phyloP scores from a whole-genome alignment of 2,113 vertebrate genomes.

The Psilopsiagon aurifrons region DNA sequence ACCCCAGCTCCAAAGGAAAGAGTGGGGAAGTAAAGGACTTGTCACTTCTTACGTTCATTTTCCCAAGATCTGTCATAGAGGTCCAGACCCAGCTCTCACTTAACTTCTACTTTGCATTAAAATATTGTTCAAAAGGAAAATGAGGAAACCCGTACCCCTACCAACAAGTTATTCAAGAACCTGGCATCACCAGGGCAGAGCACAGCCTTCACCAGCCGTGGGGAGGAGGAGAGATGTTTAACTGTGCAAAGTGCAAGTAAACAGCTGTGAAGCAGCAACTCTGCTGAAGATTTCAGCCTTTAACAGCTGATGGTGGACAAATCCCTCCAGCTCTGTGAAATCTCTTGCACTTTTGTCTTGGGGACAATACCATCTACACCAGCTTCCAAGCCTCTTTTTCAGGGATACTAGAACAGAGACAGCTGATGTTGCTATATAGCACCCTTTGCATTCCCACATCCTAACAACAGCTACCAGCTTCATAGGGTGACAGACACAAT shows the following conservation, averaged over 20 bases:
- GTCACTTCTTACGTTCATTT: background rate
- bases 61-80: background rate
- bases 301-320: background rate
- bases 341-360: background rate
- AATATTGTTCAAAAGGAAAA: background rate
- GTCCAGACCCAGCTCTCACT: background rate
- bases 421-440: background rate
- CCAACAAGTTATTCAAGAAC: rapidly evolving
- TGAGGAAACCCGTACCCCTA: background rate
- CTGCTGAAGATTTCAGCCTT: background rate
- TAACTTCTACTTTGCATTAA: background rate
- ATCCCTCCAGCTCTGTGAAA: background rate
- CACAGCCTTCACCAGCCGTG: background rate
- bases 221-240: background rate
- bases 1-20: background rate
- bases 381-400: background rate
- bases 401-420: too few species aligned
- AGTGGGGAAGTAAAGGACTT: background rate
- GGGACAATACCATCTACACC: background rate
- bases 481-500: too few species aligned
- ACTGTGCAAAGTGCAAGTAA: background rate
- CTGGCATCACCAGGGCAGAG: background rate
- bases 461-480: background rate
- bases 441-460: background rate
- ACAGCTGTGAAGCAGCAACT: background rate